Evolutionary conservation across 2,113 vertebrate species (phyloP), one percentile per base, ranked within the genome.

Genomic region (Mus pahari): DNA sequence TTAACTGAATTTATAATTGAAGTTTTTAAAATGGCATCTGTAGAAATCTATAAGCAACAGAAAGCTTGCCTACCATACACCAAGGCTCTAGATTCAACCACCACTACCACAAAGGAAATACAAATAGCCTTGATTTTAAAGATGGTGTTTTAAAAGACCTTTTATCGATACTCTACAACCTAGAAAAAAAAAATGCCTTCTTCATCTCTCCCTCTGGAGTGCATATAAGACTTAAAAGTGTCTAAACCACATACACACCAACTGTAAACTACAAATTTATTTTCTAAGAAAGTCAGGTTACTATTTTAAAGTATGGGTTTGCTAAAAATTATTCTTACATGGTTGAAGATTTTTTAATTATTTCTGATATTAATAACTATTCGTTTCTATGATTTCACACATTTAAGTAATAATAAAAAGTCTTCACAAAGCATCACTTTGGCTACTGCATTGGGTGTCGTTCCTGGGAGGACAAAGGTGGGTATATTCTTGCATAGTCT

Each of bases 341-440:
- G 33, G 39, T 92, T 97, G 55, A 50, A 82, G n/a, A 78, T 31
- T 12, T 86, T 93, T 95, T 13, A 3, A 83, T 86, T 88, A 89
- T 79, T 92, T 97, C 64, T 92, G 10, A 79, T 55, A 31, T 14
- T 73, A 82, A 64, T 74, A 60, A 79, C 92, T 92, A 91, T 60
- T 90, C 3, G 45, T 71, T 93, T 90, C 31, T 94, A 0, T 73
- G 83, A 42, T 95, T 96, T 89, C 31, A 55, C 19, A 79, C 20
- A 2, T n/a, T 31, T 60, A 91, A 92, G n/a, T 86, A 88, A 11
- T 48, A 24, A 91, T 94, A 91, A 77, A 82, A 84, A 93, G 64
- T 81, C 71, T 60, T 96, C 6, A 64, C 16, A 89, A 81, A 39
- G 12, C 31, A 39, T 82, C 53, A 82, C 3, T 58, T n/a, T 82